Conservation (phyloP, 2,113 vertebrate genomes). For the Neotragus pygmaeus region DNA sequence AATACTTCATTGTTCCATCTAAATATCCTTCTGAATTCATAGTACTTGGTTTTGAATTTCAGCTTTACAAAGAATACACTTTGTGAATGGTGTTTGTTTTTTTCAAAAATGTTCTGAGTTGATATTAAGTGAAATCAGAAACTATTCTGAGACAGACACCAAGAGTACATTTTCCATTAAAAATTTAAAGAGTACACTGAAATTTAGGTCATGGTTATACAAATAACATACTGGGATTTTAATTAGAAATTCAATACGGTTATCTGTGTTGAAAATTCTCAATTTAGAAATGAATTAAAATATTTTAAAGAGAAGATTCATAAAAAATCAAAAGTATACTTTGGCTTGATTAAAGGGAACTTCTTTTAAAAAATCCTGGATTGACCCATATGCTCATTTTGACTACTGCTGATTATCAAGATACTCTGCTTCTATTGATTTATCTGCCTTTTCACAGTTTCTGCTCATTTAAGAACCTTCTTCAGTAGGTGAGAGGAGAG, state of each 20-base stretch:
- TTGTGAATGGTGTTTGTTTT: background rate
- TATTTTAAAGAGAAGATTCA: background rate
- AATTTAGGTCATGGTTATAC: conserved; percentile 54
- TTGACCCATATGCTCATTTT: background rate
- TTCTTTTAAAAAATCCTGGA: background rate
- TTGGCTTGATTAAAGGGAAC: background rate
- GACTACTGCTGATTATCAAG: background rate
- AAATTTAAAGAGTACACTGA: conserved; percentile 9
- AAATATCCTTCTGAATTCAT: background rate
- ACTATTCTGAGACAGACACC: background rate
- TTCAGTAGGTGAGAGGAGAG: background rate
- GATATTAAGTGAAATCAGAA: background rate
- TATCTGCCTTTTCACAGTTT: background rate
- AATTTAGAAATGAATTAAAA: conserved; percentile 5
- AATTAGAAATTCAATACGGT: conserved; percentile 19
- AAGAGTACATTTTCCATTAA: conserved; percentile 28
- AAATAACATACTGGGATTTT: conserved; percentile 38
- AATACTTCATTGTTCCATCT: background rate
- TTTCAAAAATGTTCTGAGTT: background rate
- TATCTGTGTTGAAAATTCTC: background rate
- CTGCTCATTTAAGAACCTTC: background rate
- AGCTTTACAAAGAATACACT: background rate
- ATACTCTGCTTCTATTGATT: background rate
- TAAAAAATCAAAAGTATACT: background rate
- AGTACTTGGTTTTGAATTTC: background rate